Base-by-base conservation (phyloP, 2,113 vertebrate genomes). In the Pluvianellus socialis region DNA sequence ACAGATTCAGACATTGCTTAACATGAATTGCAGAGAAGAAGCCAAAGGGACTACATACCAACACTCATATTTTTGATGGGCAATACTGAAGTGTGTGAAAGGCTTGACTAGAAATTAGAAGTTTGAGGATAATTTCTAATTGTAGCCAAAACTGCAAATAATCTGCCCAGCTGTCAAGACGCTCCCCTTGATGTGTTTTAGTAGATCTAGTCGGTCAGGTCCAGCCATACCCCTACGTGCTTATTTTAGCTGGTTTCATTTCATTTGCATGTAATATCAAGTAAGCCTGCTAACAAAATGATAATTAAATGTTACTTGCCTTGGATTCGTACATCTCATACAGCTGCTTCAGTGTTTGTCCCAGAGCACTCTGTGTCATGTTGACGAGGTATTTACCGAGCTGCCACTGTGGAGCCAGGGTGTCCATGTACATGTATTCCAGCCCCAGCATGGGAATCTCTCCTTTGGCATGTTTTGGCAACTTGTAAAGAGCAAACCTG, bases 401-500 rank as follows among this genome's bases (percentile, higher is more conserved):
- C 94, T 97, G 97, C 99, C 99, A 99, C 85, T 90, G 95, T 0
- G 92, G 91, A 38, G 94, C 92, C 42, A 98, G 97, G 15, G 98
- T 88, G 77, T 99, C 99, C 96, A 99, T 97, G 96, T 99, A 99
- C 96, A 99, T 92, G 93, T 99, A 99, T n/a, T 99, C 98, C 74
- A 99, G 97, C 5, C 99, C 99, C 75, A 98, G 98, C 67, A 97
- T 84, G 38, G 84, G 26, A 16, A 92, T 70, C 52, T 96, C 79
- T 9, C 97, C 94, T 52, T 98, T 98, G 96, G 92, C 96, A 28
- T 96, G 92, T 93, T 93, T 98, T 10, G 99, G 99, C 92, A 99
- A 91, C 83, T 99, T 99, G 96, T 99, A 99, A 92, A 99, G 98
- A 71, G 96, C 86, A 91, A 99, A 99, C 99, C 99, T 99, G 93